Percentiles rank a stretch among this genome's conserved stretches.
These are phyloP conservation scores for Sebastes goodei DNA, from an alignment of 2,797 vertebrate genomes.

Conservation along the genomic window DNA sequence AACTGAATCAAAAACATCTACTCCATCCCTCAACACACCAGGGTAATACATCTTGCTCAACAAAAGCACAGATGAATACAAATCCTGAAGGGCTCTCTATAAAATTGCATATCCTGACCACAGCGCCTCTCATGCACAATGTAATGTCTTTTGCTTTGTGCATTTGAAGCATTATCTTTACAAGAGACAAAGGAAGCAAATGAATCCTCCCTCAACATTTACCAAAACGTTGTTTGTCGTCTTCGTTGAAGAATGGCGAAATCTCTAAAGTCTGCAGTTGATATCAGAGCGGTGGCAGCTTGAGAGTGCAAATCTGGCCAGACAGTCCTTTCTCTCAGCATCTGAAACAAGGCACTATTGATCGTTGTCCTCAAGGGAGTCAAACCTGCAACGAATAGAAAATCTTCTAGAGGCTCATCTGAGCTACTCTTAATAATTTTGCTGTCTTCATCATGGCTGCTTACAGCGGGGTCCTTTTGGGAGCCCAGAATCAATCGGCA, in stretches of 20 bases:
- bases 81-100: slow-evolving; percentile 54
- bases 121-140: background rate
- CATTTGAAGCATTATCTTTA: slow-evolving; percentile 43
- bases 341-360: slow-evolving; percentile 67
- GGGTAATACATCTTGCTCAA: slow-evolving; percentile 55
- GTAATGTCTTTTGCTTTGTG: slow-evolving; percentile 22
- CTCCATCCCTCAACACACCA: slow-evolving; percentile 36
- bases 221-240: slow-evolving; percentile 41
- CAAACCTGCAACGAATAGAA: slow-evolving; percentile 65
- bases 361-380: slow-evolving; percentile 63
- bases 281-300: slow-evolving; percentile 35
- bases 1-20: slow-evolving; percentile 46
- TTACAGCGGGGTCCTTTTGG: slow-evolving; percentile 54
- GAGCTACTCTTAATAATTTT: slow-evolving; percentile 78
- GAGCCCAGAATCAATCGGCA: slow-evolving; percentile 69
- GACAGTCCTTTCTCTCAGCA: slow-evolving; percentile 40
- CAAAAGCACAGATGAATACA: slow-evolving; percentile 60
- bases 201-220: slow-evolving; percentile 42
- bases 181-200: slow-evolving; percentile 30
- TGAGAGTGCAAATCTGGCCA: slow-evolving; percentile 45
- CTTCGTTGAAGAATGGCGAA: slow-evolving; percentile 19
- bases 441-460: slow-evolving; percentile 73
- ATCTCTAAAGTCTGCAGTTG: slow-evolving; percentile 30
- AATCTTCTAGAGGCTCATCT: slow-evolving; percentile 55
- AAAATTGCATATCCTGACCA: slow-evolving; percentile 46